These are phyloP conservation scores for Caenorhabditis tropicalis DNA, from an alignment of 1,140 invertebrate species.

Conservation along the genomic window DNA sequence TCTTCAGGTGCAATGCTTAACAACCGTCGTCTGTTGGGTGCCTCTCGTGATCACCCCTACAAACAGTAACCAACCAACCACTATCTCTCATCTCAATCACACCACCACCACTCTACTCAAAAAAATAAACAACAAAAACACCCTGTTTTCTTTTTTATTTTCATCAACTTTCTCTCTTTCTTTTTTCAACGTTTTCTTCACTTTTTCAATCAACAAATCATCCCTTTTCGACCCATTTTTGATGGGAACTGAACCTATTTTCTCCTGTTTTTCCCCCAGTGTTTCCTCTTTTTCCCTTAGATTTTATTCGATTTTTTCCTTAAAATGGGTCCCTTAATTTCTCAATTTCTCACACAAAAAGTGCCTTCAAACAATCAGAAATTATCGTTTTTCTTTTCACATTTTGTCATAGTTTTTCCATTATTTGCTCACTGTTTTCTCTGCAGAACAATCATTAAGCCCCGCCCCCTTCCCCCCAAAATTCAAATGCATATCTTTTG, in stretches of 20 bases:
- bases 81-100: conserved; percentile 19
- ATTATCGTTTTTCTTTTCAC: not conserved
- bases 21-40: conserved; percentile 56
- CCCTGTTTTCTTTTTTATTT: not conserved
- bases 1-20: conserved; percentile 57
- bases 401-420: conserved; percentile 30
- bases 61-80: conserved; percentile 52
- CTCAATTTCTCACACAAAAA: not conserved
- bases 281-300: not conserved
- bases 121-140: too few relatives aligned
- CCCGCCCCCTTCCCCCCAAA: not conserved
- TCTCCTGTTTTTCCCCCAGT: conserved; percentile 9
- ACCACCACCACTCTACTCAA: not conserved
- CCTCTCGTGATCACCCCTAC: conserved; percentile 57
- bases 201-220: too few relatives aligned
- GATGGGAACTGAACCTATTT: not conserved
- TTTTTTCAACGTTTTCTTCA: not conserved
- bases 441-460: not conserved
- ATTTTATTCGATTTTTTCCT: not conserved
- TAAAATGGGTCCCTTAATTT: not conserved
- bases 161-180: not conserved
- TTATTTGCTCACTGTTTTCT: not conserved
- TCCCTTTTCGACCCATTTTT: not conserved
- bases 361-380: not conserved
- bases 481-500: not conserved